Evolutionary conservation across 1,140 invertebrate species (phyloP).

Genomic region (Pectinophora gossypiella): DNA sequence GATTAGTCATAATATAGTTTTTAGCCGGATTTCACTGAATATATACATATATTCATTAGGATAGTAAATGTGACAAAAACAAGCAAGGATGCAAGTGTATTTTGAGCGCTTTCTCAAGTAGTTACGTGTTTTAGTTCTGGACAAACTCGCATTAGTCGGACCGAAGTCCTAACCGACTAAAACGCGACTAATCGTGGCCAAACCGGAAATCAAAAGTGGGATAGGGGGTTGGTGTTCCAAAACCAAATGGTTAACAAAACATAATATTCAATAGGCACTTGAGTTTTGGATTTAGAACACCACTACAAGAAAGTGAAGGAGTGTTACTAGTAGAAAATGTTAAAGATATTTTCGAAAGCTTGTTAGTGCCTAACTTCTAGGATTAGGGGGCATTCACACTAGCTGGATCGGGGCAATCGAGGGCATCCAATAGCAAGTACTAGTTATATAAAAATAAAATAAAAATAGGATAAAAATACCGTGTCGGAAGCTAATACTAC

Average conservation of each 20-base stretch:
- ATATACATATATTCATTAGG: no score
- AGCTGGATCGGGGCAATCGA: conserved; percentile 61
- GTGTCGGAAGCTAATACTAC: conserved; percentile 64
- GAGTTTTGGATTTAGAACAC: conserved; percentile 56
- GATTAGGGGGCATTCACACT: conserved; percentile 67
- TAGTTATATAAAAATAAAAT: conserved; percentile 50
- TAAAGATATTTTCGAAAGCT: conserved; percentile 50
- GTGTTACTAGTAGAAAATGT: conserved; percentile 33
- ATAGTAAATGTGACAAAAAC: no score
- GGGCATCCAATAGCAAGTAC: conserved; percentile 69
- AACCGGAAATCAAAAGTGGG: conserved; percentile 28
- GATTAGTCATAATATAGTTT: no score
- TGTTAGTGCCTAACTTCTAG: conserved; percentile 63
- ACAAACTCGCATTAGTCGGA: no score
- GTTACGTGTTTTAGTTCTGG: no score
- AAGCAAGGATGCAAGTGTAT: no score
- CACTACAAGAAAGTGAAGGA: conserved; percentile 48
- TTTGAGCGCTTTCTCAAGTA: no score
- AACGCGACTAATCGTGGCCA: conserved; percentile 37
- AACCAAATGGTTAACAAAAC: conserved; percentile 31
- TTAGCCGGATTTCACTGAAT: no score
- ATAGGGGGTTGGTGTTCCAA: conserved; percentile 43
- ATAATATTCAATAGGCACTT: background rate
- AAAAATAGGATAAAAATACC: conserved; percentile 43
- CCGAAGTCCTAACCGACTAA: conserved; percentile 1